Conservation (phyloP, 2,113 vertebrate species). For the Aleadryas rufinucha region DNA sequence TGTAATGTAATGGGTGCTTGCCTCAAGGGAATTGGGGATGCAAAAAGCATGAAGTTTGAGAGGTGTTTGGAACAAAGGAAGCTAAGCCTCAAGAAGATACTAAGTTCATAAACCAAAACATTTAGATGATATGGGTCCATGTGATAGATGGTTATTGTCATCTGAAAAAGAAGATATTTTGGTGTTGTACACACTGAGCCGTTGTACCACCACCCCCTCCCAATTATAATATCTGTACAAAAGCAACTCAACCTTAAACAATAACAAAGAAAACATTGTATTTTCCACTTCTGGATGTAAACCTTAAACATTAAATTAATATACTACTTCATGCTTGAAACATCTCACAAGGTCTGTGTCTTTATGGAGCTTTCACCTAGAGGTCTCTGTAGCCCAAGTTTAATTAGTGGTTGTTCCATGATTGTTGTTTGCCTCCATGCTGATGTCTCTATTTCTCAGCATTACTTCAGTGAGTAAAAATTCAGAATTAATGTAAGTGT, state of each 20-base stretch:
- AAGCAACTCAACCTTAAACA: background rate
- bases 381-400: background rate
- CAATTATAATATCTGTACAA: background rate
- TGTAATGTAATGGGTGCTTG: background rate
- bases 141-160: background rate
- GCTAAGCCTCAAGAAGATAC: background rate
- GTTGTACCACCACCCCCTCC: background rate
- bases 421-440: background rate
- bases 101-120: background rate
- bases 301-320: background rate
- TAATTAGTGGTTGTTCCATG: background rate
- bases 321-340: background rate
- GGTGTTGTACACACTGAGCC: background rate
- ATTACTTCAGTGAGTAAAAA: background rate
- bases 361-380: background rate
- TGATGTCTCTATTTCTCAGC: background rate
- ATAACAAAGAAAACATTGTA: background rate
- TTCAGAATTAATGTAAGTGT: background rate
- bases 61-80: background rate
- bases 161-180: background rate
- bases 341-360: background rate
- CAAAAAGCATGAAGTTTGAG: background rate
- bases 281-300: background rate
- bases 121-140: background rate
- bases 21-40: background rate